Evolutionary conservation across 2,888 invertebrate genomes (phyloP).

Genomic region (Leucophenga montana): DNA sequence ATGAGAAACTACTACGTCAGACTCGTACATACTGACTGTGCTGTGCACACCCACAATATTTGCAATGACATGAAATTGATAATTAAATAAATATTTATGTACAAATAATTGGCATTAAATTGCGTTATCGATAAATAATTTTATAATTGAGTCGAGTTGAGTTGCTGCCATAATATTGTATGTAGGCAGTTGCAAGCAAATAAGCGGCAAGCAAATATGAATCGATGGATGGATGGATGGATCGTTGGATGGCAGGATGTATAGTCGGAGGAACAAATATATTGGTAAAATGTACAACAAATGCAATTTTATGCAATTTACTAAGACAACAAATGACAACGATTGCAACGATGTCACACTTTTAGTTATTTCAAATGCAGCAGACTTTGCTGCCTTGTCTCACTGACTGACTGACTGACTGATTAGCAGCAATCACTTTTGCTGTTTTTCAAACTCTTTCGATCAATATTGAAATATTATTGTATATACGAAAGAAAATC

Average conservation of each 20-base stretch:
- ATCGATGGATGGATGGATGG: too few relatives aligned
- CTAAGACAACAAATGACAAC: neutral
- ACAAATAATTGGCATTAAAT: conserved; percentile 70
- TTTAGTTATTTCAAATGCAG: neutral
- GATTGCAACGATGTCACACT: neutral
- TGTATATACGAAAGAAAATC: neutral
- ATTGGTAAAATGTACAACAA: neutral
- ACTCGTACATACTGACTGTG: neutral
- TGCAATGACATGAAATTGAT: conserved; percentile 55
- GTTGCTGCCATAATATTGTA: conserved; percentile 45
- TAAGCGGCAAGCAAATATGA: neutral
- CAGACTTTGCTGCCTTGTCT: neutral
- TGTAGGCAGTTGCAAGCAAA: conserved; percentile 3
- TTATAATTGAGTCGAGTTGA: conserved; percentile 63
- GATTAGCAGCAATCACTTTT: conserved; percentile 1
- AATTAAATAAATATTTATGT: conserved; percentile 63
- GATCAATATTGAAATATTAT: conserved; percentile 1
- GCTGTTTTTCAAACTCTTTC: too few relatives aligned
- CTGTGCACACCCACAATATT: conserved; percentile 42
- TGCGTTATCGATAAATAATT: conserved; percentile 69
- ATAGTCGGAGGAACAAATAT: too few relatives aligned
- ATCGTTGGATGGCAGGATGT: too few relatives aligned
- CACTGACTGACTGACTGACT: neutral
- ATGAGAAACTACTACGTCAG: too few relatives aligned
- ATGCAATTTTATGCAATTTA: conserved; percentile 6